A percentile compares a stretch with the other conserved stretches of the same genome.
Evolutionary conservation across 2,797 vertebrate genomes (phyloP).

Genomic region (Oreochromis grahami): DNA sequence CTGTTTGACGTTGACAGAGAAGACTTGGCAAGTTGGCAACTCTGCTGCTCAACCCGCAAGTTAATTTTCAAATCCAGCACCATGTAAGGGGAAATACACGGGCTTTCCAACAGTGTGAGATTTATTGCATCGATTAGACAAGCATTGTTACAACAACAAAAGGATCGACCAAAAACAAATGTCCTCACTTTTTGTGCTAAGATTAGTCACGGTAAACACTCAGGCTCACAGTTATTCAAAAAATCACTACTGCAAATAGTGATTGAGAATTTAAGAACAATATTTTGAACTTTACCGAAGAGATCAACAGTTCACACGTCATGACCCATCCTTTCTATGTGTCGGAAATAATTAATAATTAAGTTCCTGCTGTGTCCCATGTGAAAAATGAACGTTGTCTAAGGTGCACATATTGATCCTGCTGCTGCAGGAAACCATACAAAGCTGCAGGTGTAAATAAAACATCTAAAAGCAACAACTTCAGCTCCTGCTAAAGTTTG

Average conservation of each 20-base stretch:
- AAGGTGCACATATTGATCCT: background rate
- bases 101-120: background rate
- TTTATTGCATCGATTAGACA: background rate
- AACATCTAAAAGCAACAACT: background rate
- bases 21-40: background rate
- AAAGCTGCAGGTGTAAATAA: background rate
- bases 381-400: background rate
- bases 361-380: background rate
- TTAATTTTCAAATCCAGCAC: background rate
- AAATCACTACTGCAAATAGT: background rate
- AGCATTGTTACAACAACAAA: background rate
- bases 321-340: background rate
- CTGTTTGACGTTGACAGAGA: background rate
- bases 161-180: background rate
- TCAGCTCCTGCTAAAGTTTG: background rate
- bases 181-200: background rate
- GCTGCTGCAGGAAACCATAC: background rate
- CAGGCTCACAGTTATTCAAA: background rate
- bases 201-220: background rate
- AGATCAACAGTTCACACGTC: background rate
- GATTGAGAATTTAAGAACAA: accelerated
- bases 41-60: background rate
- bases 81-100: background rate
- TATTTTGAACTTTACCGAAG: background rate
- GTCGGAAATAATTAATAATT: background rate